Conservation (phyloP, 1,140 invertebrate species). For the Probaryconus sp. region DNA sequence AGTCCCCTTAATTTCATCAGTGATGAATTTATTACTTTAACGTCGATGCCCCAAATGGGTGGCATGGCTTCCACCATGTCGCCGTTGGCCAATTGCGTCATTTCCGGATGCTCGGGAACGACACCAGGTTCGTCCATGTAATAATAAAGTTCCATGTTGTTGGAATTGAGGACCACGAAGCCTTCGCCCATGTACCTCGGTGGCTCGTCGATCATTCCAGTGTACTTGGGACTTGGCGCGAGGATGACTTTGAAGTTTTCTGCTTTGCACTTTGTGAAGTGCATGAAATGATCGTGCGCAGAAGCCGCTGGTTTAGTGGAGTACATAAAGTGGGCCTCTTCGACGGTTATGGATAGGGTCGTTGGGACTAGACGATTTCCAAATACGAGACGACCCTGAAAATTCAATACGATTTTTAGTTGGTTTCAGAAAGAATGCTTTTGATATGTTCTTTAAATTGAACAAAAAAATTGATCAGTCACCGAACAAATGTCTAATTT, state of each 20-base stretch:
- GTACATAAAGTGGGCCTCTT: conserved; percentile 96
- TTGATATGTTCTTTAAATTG: neutral
- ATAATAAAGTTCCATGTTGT: conserved; percentile 95
- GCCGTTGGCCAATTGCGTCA: conserved; percentile 94
- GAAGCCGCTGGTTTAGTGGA: conserved; percentile 97
- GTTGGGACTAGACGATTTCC: conserved; percentile 97
- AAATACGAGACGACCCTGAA: conserved; percentile 93
- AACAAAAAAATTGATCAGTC: conserved; percentile 65
- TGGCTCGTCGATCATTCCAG: conserved; percentile 94
- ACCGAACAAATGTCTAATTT: conserved; percentile 94
- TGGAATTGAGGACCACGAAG: conserved; percentile 97
- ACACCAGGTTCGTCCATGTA: conserved; percentile 97
- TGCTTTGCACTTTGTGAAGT: conserved; percentile 95
- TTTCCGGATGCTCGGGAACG: conserved; percentile 92
- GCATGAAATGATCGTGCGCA: conserved; percentile 96
- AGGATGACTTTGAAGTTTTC: conserved; percentile 97
- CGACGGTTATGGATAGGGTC: conserved; percentile 93
- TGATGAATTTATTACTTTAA: conserved; percentile 91
- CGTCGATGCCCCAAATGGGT: conserved; percentile 96
- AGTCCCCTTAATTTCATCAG: too few relatives aligned
- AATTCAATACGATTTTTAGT: conserved; percentile 27
- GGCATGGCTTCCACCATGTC: conserved; percentile 94
- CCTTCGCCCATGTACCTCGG: conserved; percentile 98
- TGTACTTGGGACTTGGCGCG: conserved; percentile 95
- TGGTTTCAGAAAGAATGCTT: neutral